A percentile compares a stretch with the other conserved stretches of the same genome.
phyloP scores from a whole-genome alignment of 2,113 vertebrate species.

The Nematolebias whitei region DNA sequence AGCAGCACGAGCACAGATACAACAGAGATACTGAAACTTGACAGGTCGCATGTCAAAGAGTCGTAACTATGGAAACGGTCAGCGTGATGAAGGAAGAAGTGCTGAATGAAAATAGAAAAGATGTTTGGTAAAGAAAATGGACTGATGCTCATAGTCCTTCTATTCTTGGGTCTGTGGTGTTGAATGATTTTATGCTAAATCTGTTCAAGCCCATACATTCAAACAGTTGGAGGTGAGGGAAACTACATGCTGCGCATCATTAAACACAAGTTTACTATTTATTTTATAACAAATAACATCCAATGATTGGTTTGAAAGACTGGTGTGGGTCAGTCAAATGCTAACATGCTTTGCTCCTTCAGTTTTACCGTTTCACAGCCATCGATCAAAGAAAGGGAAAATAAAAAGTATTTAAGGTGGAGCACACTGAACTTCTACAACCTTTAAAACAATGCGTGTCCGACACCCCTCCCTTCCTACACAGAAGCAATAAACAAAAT shows the following conservation, averaged over 20 bases:
- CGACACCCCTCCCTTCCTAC: slow-evolving; percentile 63
- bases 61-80: background rate
- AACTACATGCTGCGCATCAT: background rate
- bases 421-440: slow-evolving; percentile 35
- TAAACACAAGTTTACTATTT: background rate
- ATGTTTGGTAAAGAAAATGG: background rate
- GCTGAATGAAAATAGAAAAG: background rate
- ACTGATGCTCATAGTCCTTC: background rate
- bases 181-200: background rate
- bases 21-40: slow-evolving; percentile 39
- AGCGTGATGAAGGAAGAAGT: background rate
- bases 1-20: slow-evolving; percentile 5
- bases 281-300: background rate
- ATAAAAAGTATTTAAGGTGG: slow-evolving; percentile 5
- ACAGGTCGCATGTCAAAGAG: slow-evolving; percentile 11
- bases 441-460: slow-evolving; percentile 65
- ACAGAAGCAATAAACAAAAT: slow-evolving; percentile 32
- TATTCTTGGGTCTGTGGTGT: background rate
- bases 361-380: slow-evolving; percentile 14
- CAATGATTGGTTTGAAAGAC: slow-evolving; percentile 48
- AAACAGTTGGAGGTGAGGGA: background rate
- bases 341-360: background rate
- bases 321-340: slow-evolving; percentile 48
- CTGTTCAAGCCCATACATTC: background rate
- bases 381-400: background rate